A percentile compares a stretch with the other conserved stretches of the same genome.
These are phyloP conservation scores for Esox masquinongy DNA, from an alignment of 2,797 vertebrate species.

Conservation along the genomic window DNA sequence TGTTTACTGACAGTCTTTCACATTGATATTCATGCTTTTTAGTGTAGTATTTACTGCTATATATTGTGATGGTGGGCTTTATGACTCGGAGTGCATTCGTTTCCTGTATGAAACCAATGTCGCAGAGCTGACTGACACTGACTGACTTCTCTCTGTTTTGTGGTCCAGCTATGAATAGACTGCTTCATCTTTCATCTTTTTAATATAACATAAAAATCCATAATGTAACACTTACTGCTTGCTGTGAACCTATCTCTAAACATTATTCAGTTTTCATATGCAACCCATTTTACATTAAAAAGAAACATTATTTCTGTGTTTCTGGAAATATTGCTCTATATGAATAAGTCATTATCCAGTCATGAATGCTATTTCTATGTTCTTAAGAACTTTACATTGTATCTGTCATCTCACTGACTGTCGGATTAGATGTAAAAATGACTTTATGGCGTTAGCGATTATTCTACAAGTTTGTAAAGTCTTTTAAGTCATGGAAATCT, in stretches of 20 bases:
- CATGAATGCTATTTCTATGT: background rate
- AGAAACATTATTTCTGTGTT: background rate
- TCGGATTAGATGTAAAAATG: background rate
- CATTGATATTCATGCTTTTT: constrained; percentile 45
- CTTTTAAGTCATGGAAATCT: background rate
- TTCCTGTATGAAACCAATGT: constrained; percentile 66
- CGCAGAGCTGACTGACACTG: constrained; percentile 35
- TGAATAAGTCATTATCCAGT: background rate
- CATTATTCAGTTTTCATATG: background rate
- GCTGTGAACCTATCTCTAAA: background rate
- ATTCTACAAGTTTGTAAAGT: background rate
- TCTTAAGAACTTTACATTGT: background rate
- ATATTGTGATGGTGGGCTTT: constrained; percentile 17
- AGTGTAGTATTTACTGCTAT: constrained; percentile 27
- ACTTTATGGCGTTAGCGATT: background rate
- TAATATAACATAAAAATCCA: constrained; percentile 22
- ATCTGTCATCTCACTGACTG: background rate
- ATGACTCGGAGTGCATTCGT: constrained; percentile 44
- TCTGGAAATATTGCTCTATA: background rate
- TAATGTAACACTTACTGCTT: constrained; percentile 1
- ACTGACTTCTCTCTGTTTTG: constrained; percentile 46
- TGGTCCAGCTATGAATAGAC: constrained; percentile 53
- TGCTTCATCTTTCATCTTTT: constrained; percentile 3
- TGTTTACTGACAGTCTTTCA: constrained; percentile 56
- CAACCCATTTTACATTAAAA: background rate